These are phyloP conservation scores for Sphenopsis melanotis DNA, from an alignment of 2,797 vertebrate species.

Conservation along the genomic window DNA sequence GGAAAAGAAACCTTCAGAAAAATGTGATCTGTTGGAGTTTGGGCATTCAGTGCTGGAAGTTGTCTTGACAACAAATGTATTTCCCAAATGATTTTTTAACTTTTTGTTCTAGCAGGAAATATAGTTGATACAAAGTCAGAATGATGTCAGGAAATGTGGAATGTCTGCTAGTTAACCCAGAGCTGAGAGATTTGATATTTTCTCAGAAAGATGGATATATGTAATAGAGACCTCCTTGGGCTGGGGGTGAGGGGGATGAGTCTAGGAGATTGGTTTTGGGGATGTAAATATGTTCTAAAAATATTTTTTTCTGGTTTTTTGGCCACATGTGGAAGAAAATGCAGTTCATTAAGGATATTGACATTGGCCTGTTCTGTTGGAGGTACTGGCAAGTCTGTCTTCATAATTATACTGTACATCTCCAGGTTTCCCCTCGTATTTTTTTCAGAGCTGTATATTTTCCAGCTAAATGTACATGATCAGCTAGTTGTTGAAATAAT, in stretches of 20 bases:
- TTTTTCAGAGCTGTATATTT: conserved; percentile 1
- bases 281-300: not conserved
- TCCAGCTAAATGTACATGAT: not conserved
- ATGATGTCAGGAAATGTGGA: not conserved
- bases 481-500: not conserved
- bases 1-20: not conserved
- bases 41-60: not conserved
- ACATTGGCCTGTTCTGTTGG: not conserved
- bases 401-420: conserved; percentile 22
- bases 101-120: not conserved
- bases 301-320: not conserved
- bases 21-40: not conserved
- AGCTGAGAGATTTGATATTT: not conserved
- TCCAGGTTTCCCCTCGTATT: not conserved
- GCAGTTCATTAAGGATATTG: not conserved
- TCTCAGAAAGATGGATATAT: not conserved
- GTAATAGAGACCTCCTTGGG: not conserved
- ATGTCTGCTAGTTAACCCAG: not conserved
- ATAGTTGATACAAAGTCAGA: not conserved
- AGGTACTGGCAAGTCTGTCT: conserved; percentile 6
- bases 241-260: not conserved
- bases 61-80: not conserved
- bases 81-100: not conserved
- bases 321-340: not conserved
- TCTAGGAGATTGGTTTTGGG: not conserved